A percentile compares a stretch with the other conserved stretches of the same genome.
These are phyloP conservation scores for Theocolax elegans DNA, from an alignment of 1,140 invertebrate species.

Conservation along the genomic window DNA sequence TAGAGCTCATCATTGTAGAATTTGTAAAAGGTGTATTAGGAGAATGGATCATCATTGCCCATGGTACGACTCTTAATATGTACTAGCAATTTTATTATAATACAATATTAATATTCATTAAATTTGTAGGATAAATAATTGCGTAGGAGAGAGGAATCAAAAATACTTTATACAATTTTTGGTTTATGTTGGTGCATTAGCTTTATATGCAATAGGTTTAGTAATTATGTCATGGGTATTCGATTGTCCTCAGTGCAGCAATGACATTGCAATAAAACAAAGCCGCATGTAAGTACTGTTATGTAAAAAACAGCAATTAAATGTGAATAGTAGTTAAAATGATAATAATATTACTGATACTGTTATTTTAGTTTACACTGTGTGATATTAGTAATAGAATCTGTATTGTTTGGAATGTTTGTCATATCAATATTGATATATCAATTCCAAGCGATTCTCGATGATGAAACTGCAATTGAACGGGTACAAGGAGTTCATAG, in stretches of 20 bases:
- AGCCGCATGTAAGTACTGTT: conserved; percentile 81
- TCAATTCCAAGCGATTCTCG: conserved; percentile 86
- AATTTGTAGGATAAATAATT: conserved; percentile 88
- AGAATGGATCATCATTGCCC: conserved; percentile 94
- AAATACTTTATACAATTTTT: conserved; percentile 95
- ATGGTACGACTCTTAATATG: conserved; percentile 68
- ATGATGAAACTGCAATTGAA: conserved; percentile 86
- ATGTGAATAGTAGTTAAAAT: too few relatives aligned
- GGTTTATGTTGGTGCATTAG: conserved; percentile 78
- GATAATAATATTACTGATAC: conserved; percentile 22
- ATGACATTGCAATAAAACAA: conserved; percentile 78
- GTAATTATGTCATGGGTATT: conserved; percentile 81
- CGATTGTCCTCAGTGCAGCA: conserved; percentile 77
- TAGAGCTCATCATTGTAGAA: conserved; percentile 88
- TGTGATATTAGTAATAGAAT: conserved; percentile 85
- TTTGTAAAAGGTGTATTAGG: conserved; percentile 87
- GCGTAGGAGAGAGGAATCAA: conserved; percentile 93
- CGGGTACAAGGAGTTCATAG: conserved; percentile 78
- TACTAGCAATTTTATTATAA: not conserved
- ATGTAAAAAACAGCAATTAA: too few relatives aligned
- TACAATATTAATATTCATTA: conserved; percentile 5
- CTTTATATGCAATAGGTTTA: conserved; percentile 77
- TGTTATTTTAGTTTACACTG: conserved; percentile 80
- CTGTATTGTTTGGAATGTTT: conserved; percentile 88
- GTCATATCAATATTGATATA: conserved; percentile 90